These are phyloP conservation scores for Megathymus violae DNA, from an alignment of 1,140 invertebrate species.

Conservation along the genomic window DNA sequence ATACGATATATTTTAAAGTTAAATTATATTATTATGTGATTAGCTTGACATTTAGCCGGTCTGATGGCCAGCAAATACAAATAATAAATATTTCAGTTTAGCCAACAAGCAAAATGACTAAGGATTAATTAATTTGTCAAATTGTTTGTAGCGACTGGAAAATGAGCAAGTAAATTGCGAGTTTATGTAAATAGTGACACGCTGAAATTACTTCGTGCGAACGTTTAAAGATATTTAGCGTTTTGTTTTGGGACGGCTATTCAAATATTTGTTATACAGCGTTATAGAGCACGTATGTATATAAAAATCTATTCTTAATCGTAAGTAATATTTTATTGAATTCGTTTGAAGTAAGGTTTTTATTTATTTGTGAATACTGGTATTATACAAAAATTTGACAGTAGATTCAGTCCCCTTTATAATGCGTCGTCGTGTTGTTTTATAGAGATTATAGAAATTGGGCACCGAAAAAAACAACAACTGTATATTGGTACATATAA, in stretches of 20 bases:
- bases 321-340: too few relatives aligned
- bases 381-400: too few relatives aligned
- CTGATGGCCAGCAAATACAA: constrained; percentile 25
- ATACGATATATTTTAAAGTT: too few relatives aligned
- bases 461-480: too few relatives aligned
- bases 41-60: not conserved
- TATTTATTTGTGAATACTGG: too few relatives aligned
- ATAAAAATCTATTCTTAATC: too few relatives aligned
- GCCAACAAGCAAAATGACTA: constrained; percentile 43
- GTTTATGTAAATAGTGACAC: constrained; percentile 50
- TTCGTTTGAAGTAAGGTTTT: too few relatives aligned
- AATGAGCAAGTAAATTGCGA: constrained; percentile 43
- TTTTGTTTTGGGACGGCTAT: constrained; percentile 10
- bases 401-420: too few relatives aligned
- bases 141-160: constrained; percentile 46
- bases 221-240: constrained; percentile 22
- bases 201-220: constrained; percentile 29
- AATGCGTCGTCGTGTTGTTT: too few relatives aligned
- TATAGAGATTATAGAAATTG: too few relatives aligned
- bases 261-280: constrained; percentile 6
- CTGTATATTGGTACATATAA: too few relatives aligned
- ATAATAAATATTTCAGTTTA: constrained; percentile 23
- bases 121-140: constrained; percentile 55
- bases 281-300: not conserved
- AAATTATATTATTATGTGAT: too few relatives aligned